Percentiles rank a stretch among this genome's conserved stretches.
Conservation (phyloP, 1,140 invertebrate genomes). For the Anastrepha obliqua region DNA sequence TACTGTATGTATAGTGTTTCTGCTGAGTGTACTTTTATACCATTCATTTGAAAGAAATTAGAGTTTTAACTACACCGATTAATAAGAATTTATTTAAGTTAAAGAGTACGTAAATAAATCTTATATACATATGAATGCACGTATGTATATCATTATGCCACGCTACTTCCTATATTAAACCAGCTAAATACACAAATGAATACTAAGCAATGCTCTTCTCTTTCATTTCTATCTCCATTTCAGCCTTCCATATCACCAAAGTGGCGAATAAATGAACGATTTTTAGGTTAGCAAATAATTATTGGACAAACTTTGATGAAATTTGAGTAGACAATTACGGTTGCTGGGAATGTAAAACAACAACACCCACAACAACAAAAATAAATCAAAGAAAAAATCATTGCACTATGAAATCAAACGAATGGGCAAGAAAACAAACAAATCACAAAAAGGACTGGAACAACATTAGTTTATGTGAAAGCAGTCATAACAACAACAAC, state of each 20-base stretch:
- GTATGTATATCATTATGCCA: too few species aligned
- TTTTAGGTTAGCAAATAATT: neutral
- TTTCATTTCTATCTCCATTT: neutral
- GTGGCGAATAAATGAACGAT: constrained; percentile 21
- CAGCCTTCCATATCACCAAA: neutral
- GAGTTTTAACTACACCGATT: too few species aligned
- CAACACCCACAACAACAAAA: neutral
- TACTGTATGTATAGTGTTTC: too few species aligned
- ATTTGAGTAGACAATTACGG: constrained; percentile 38
- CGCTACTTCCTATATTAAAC: too few species aligned
- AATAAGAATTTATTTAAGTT: too few species aligned
- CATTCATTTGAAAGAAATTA: too few species aligned
- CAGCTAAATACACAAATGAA: neutral
- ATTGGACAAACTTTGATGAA: constrained; percentile 27
- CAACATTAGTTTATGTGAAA: neutral
- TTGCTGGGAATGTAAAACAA: constrained; percentile 17
- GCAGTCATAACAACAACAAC: neutral
- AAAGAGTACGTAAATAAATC: too few species aligned
- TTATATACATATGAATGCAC: too few species aligned
- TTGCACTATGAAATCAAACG: neutral
- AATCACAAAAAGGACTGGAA: neutral
- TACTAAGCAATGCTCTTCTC: neutral
- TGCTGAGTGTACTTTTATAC: too few species aligned
- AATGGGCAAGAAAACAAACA: constrained; percentile 24
- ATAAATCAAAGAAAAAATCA: neutral